Evolutionary conservation across 1,140 invertebrate species (phyloP), one percentile per base, ranked within the genome.

Genomic region (Euura lappo): DNA sequence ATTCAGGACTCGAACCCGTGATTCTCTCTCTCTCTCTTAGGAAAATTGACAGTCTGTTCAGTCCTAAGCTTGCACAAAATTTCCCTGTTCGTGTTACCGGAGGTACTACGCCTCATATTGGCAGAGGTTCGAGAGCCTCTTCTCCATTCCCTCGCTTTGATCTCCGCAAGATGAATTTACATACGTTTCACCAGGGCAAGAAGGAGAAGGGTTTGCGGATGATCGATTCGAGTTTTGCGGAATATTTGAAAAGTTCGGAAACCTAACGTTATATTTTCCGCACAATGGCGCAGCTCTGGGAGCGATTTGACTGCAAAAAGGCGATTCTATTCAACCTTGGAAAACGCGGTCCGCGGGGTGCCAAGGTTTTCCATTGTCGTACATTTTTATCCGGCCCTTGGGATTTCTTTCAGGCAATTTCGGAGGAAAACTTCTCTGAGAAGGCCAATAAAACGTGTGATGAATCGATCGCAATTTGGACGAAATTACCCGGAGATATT

Each of bases 371-470:
- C 2, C 6, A 60, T 60, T 60, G 51, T 60, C 13, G 51, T 60
- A 60, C 6, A 28, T 28, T 60, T 60, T 60, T 8, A 60, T 60
- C 51, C 13, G 51, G 51, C 51, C 51, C 51, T 60, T n/a, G 51
- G 51, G 51, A 60, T 4, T 60, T 8, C 51, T 60, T 60, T 60
- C 51, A 60, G 51, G 8, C 51, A 60, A 60, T 60, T 60, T 60
- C 51, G 28, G 13, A 60, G 51, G 51, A 60, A 60, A 60, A 60
- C 51, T 60, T 5, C 51, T 60, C 13, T 60, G 51, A 60, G 51
- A 60, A 60, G 51, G 51, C 51, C 51, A 60, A 60, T 60, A 60
- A 60, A 60, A 60, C 51, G 51, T 60, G 51, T 60, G 51, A 60
- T 60, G 51, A 60, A 60, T 60, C 51, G 51, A 60, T 60, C 51